These are phyloP conservation scores for Scaptomyza graminum DNA, from an alignment of 1,140 invertebrate species.

Conservation along the genomic window DNA sequence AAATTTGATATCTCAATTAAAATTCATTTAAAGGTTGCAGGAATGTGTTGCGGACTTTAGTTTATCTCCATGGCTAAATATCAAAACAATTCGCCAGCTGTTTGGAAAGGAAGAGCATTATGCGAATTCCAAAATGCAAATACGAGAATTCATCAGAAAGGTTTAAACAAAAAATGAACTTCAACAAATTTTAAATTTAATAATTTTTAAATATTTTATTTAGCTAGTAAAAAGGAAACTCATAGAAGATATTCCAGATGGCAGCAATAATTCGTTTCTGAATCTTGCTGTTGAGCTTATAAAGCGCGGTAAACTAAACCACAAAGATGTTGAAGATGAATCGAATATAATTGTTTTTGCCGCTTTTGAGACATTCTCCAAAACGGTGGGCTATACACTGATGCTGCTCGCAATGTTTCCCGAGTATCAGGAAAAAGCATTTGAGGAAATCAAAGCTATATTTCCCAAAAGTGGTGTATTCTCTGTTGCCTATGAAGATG, in stretches of 20 bases:
- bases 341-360: conserved; percentile 51
- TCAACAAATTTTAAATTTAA: background rate
- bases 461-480: conserved; percentile 84
- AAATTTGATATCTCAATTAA: background rate
- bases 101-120: conserved; percentile 6
- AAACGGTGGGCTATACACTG: background rate
- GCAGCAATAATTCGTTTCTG: background rate
- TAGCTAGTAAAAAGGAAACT: background rate
- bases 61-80: background rate
- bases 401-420: conserved; percentile 27
- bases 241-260: background rate
- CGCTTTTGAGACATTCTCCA: conserved; percentile 11
- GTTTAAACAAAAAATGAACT: background rate
- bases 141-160: background rate
- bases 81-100: background rate
- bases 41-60: conserved; percentile 1
- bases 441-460: conserved; percentile 86
- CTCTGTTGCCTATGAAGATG: conserved; percentile 84
- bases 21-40: background rate
- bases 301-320: conserved; percentile 22
- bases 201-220: background rate
- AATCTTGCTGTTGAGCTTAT: conserved; percentile 1
- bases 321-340: conserved; percentile 55
- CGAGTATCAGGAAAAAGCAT: conserved; percentile 85
- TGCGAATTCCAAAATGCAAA: background rate